These are phyloP conservation scores for Alentia gelatinosa DNA, from an alignment of 2,888 invertebrate species.

Conservation along the genomic window DNA sequence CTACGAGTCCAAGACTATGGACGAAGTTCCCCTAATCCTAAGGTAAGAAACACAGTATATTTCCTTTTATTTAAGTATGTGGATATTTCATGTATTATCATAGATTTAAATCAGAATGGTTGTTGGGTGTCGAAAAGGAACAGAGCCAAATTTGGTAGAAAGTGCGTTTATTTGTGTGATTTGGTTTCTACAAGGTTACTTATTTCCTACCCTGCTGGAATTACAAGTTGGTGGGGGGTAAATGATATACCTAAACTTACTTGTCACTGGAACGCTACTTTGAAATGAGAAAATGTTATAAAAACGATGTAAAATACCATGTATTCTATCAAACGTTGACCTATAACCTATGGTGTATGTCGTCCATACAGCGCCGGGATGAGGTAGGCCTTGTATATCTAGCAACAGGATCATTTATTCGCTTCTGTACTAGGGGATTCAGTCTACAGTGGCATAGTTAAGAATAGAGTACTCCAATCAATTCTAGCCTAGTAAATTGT, in stretches of 20 bases:
- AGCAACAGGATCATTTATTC: too few species aligned
- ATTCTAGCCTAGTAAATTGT: too few species aligned
- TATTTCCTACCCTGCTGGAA: too few species aligned
- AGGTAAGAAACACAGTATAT: conserved; percentile 4
- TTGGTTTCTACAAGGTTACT: too few species aligned
- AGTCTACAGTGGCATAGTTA: too few species aligned
- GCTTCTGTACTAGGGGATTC: too few species aligned
- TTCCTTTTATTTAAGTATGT: neutral
- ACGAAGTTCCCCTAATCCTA: conserved; percentile 48
- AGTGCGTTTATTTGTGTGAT: neutral
- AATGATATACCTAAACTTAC: neutral
- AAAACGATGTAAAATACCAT: neutral
- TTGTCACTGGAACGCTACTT: neutral
- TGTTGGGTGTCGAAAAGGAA: neutral
- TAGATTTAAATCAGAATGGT: neutral
- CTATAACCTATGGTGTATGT: neutral
- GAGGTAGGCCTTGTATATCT: too few species aligned
- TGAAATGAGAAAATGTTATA: too few species aligned
- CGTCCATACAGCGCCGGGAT: neutral
- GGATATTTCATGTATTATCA: neutral
- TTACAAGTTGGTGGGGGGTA: neutral
- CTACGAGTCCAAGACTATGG: conserved; percentile 58
- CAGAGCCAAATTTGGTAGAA: neutral
- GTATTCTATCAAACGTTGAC: neutral
- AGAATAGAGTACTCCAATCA: too few species aligned